Evolutionary conservation across 2,113 vertebrate genomes (phyloP), one percentile per base, ranked within the genome.

Genomic region (Corydoras sp.): DNA sequence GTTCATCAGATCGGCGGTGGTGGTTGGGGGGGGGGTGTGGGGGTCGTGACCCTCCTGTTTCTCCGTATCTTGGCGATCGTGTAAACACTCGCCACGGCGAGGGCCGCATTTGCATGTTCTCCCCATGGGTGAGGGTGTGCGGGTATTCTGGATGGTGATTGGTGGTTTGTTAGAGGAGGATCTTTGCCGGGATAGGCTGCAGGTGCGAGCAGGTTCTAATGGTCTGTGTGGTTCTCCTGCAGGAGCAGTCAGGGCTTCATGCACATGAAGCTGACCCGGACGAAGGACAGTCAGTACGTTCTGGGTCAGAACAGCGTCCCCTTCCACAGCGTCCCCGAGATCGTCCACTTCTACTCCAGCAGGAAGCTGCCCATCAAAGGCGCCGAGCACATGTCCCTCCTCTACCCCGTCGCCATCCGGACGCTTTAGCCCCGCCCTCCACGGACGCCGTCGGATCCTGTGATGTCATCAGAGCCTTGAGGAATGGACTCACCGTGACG

Each of bases 201-300:
- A n/a, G n/a, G n/a, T n/a, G n/a, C n/a, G n/a, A n/a, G n/a, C n/a
- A n/a, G n/a, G n/a, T n/a, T n/a, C n/a, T n/a, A n/a, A n/a, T n/a
- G n/a, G n/a, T n/a, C n/a, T n/a, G n/a, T n/a, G n/a, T n/a, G n/a
- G n/a, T n/a, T n/a, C n/a, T n/a, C 55, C 60, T 50, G n/a, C 83
- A 98, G 97, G 93, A 99, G 96, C 92, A 98, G 92, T 83, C 96
- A 98, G 80, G 97, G 97, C 77, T 99, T 99, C 89, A 96, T 99
- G 93, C 97, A 99, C 81, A 98, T 99, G 97, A 98, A 98, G 78
- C 90, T 99, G 75, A 93, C 93, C 0, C 86, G 93, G 81, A 99
- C 95, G 9, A 97, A 98, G 84, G 97, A 99, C 85, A 94, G 91
- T 86, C 94, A 95, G 81, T 98, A 97, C 13, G 89, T 99, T 82